These are phyloP conservation scores for Ceratina australensis DNA, from an alignment of 1,140 invertebrate genomes.

Conservation along the genomic window DNA sequence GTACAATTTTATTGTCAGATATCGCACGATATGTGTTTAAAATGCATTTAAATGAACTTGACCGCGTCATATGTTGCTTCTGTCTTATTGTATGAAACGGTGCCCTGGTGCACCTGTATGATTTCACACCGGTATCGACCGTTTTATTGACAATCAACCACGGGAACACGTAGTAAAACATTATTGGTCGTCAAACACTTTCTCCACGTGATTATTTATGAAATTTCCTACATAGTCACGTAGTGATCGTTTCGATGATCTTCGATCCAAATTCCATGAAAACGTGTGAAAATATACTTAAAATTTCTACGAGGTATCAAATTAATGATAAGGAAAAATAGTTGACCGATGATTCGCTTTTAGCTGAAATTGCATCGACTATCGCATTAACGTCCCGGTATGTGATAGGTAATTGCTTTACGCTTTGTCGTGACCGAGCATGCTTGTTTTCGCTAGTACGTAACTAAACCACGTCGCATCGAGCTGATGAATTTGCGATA, in stretches of 20 bases:
- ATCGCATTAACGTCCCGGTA: neutral
- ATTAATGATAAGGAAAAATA: neutral
- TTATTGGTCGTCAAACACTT: neutral
- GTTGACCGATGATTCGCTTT: neutral
- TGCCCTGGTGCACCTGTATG: neutral
- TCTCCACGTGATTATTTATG: no score
- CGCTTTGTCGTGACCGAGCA: neutral
- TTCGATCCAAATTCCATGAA: no score
- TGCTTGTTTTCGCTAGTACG: neutral
- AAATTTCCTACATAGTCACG: no score
- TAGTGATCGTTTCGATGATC: no score
- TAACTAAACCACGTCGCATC: neutral
- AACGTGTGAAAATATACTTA: no score
- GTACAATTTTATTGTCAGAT: no score
- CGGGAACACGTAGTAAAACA: neutral
- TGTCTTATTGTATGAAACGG: no score
- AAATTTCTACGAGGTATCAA: neutral
- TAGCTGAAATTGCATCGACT: neutral
- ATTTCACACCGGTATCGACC: slow-evolving; percentile 16
- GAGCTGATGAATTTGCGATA: neutral
- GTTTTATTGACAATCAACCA: neutral
- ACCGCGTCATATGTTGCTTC: neutral
- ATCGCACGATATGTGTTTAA: no score
- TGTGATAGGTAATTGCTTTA: slow-evolving; percentile 11
- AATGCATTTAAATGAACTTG: neutral